Evolutionary conservation across 2,888 invertebrate species (phyloP).

Genomic region (Drosophila kambysellisi): DNA sequence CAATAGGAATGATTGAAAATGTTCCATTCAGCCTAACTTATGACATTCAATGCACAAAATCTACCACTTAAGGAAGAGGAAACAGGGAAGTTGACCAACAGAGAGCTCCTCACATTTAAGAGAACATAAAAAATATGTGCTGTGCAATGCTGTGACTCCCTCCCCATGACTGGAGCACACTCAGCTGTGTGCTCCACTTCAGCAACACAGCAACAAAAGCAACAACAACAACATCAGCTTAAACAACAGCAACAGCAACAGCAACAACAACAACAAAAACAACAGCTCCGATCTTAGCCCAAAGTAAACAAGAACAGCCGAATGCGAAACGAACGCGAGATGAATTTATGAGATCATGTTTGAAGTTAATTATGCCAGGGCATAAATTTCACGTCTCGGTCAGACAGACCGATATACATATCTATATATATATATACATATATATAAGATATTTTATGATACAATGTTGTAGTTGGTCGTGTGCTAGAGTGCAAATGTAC

Average conservation of each 20-base stretch:
- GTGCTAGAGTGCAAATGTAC: slow-evolving; percentile 30
- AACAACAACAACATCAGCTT: slow-evolving; percentile 14
- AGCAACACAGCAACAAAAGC: slow-evolving; percentile 21
- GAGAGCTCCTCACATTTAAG: neutral
- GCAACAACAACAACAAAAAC: slow-evolving; percentile 15
- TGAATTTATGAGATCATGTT: slow-evolving; percentile 82
- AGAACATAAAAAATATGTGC: neutral
- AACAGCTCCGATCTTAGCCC: slow-evolving; percentile 41
- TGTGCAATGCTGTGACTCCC: slow-evolving; percentile 20
- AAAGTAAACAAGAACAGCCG: slow-evolving; percentile 67
- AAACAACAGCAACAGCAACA: slow-evolving; percentile 14
- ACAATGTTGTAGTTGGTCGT: slow-evolving; percentile 27
- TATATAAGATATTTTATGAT: neutral
- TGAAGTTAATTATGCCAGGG: slow-evolving; percentile 80
- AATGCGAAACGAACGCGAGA: slow-evolving; percentile 68
- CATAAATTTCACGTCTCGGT: slow-evolving; percentile 68
- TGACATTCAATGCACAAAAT: neutral
- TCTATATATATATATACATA: neutral
- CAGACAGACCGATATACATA: slow-evolving; percentile 29
- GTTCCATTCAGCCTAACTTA: neutral
- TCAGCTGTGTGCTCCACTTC: slow-evolving; percentile 71
- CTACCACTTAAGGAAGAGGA: neutral
- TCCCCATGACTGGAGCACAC: slow-evolving; percentile 53
- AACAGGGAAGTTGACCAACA: slow-evolving; percentile 11
- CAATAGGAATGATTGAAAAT: neutral